Conservation (phyloP, 2,888 invertebrate genomes). For the Nephrocerus scutellatus region DNA sequence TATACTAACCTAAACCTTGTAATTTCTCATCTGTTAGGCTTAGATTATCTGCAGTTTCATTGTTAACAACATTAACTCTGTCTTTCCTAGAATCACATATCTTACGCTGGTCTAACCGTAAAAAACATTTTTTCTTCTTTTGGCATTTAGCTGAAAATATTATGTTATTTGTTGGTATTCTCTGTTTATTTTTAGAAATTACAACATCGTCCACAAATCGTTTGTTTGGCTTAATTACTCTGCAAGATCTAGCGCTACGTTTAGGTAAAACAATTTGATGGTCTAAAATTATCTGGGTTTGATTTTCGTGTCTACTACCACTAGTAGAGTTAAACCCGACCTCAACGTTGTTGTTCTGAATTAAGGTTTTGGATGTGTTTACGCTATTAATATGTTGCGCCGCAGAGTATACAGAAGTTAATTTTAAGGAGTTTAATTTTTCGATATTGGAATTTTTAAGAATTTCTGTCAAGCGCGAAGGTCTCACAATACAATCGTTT, state of each 20-base stretch:
- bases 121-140: no score
- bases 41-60: no score
- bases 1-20: no score
- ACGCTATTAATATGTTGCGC: no score
- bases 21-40: no score
- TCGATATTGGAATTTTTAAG: constrained; percentile 52
- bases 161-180: not conserved
- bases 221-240: constrained; percentile 84
- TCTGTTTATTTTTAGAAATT: constrained; percentile 30
- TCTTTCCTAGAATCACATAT: no score
- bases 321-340: constrained; percentile 27
- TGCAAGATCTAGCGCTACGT: constrained; percentile 75
- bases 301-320: constrained; percentile 23
- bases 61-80: no score
- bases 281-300: constrained; percentile 34
- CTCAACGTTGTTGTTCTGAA: constrained; percentile 24
- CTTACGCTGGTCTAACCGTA: no score
- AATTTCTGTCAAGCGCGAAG: constrained; percentile 57
- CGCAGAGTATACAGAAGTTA: constrained; percentile 22
- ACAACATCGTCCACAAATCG: constrained; percentile 68
- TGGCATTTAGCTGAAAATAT: not conserved
- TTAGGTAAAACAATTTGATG: constrained; percentile 65
- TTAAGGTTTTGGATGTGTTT: no score
- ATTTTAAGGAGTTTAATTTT: constrained; percentile 45
- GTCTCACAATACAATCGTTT: constrained; percentile 57